Conservation (phyloP, 2,797 vertebrate species). For the Simalia tracyae region DNA sequence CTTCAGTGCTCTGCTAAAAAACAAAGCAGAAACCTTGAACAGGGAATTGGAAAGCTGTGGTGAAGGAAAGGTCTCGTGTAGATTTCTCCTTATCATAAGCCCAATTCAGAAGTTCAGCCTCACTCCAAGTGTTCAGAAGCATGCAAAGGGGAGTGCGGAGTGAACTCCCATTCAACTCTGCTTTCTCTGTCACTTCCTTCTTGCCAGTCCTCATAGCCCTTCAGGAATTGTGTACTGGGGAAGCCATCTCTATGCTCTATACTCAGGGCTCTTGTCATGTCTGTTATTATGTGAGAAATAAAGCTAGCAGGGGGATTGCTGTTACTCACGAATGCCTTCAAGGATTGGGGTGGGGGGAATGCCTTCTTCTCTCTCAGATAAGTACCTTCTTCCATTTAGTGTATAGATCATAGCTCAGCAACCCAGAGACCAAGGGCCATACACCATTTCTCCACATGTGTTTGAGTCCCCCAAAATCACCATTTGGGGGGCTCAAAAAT, state of each 20-base stretch:
- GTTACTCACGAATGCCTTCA: background rate
- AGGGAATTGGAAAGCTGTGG: background rate
- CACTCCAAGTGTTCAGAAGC: background rate
- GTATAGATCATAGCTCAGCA: background rate
- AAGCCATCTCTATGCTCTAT: background rate
- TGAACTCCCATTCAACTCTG: background rate
- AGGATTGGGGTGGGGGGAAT: background rate
- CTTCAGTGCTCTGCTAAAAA: background rate
- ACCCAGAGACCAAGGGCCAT: background rate
- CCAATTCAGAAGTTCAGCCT: background rate
- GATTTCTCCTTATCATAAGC: background rate
- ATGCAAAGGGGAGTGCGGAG: background rate
- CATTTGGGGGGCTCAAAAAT: background rate
- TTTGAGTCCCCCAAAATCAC: background rate
- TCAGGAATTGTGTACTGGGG: background rate
- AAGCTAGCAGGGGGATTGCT: background rate
- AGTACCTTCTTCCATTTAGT: background rate
- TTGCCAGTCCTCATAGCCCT: background rate
- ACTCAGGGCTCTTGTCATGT: background rate
- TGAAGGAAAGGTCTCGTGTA: background rate
- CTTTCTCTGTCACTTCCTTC: background rate
- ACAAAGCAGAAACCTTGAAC: background rate
- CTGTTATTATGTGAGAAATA: background rate
- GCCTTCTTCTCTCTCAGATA: background rate
- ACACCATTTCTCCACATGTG: background rate